phyloP scores from a whole-genome alignment of 2,888 invertebrate genomes.

The Colostygia pectinataria region DNA sequence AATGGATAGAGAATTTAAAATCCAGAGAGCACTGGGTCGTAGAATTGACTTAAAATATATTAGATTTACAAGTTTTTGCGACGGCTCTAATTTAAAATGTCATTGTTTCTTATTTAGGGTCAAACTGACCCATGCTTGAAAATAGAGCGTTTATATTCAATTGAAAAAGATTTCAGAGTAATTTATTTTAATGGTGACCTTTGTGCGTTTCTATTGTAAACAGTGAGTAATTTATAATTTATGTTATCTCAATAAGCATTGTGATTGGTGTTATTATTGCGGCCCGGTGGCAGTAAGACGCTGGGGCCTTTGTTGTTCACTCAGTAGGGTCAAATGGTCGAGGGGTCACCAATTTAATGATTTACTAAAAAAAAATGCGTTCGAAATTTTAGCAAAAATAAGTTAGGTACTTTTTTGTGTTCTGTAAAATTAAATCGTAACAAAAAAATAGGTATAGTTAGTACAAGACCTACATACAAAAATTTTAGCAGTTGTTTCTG shows the following conservation, averaged over 20 bases:
- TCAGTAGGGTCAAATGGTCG: conserved; percentile 72
- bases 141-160: conserved; percentile 27
- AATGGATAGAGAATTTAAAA: too few relatives aligned
- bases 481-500: neutral
- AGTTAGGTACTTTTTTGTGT: too few relatives aligned
- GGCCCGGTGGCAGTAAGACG: conserved; percentile 76
- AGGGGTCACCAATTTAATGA: conserved; percentile 73
- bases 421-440: too few relatives aligned
- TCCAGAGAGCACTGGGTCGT: too few relatives aligned
- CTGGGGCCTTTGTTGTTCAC: conserved; percentile 52
- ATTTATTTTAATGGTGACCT: conserved; percentile 37
- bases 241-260: conserved; percentile 74
- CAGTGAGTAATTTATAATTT: conserved; percentile 68
- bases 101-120: conserved; percentile 20
- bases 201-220: conserved; percentile 33
- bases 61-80: conserved; percentile 13
- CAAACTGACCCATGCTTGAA: conserved; percentile 24
- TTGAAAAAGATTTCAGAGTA: conserved; percentile 25
- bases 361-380: conserved; percentile 63
- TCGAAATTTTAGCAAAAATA: conserved; percentile 32
- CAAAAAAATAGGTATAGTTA: too few relatives aligned
- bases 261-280: conserved; percentile 74
- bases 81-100: conserved; percentile 7
- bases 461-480: too few relatives aligned
- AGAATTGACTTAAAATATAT: too few relatives aligned